A percentile compares a stretch with the other conserved stretches of the same genome.
These are phyloP conservation scores for Anolis sagrei DNA, from an alignment of 2,113 vertebrate species.

Conservation along the genomic window DNA sequence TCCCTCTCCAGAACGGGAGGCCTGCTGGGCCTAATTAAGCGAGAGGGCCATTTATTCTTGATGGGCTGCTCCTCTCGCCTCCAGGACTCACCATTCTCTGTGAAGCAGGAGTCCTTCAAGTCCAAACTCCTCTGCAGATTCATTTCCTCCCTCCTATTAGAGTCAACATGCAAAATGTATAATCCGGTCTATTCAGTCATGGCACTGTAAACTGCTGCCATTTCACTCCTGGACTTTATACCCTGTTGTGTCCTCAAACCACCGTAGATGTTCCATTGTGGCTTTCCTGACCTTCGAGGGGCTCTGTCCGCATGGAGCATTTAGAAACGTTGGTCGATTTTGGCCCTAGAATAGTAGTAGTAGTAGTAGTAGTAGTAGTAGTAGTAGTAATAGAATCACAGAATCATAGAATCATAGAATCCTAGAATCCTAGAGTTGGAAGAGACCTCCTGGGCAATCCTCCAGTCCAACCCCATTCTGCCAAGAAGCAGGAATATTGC, in stretches of 20 bases:
- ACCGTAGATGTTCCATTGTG: not conserved
- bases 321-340: constrained; percentile 23
- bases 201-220: not conserved
- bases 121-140: constrained; percentile 4
- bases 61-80: not conserved
- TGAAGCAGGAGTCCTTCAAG: constrained; percentile 1
- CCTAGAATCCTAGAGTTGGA: too few relatives aligned
- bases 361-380: too few relatives aligned
- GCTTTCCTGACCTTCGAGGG: not conserved
- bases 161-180: constrained; percentile 12
- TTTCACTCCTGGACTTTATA: not conserved
- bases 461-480: too few relatives aligned
- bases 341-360: not conserved
- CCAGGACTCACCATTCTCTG: not conserved
- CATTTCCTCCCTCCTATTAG: constrained; percentile 25
- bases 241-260: not conserved
- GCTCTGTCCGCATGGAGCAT: constrained; percentile 13
- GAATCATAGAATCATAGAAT: too few relatives aligned
- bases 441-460: too few relatives aligned
- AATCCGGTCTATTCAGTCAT: not conserved
- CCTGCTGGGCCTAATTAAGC: constrained; percentile 6
- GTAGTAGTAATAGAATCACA: too few relatives aligned
- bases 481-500: too few relatives aligned
- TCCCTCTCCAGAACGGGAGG: not conserved
- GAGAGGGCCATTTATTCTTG: not conserved